Percentiles rank a stretch among this genome's conserved stretches.
These are phyloP conservation scores for Callocephalon fimbriatum DNA, from an alignment of 2,113 vertebrate genomes.

Conservation along the genomic window DNA sequence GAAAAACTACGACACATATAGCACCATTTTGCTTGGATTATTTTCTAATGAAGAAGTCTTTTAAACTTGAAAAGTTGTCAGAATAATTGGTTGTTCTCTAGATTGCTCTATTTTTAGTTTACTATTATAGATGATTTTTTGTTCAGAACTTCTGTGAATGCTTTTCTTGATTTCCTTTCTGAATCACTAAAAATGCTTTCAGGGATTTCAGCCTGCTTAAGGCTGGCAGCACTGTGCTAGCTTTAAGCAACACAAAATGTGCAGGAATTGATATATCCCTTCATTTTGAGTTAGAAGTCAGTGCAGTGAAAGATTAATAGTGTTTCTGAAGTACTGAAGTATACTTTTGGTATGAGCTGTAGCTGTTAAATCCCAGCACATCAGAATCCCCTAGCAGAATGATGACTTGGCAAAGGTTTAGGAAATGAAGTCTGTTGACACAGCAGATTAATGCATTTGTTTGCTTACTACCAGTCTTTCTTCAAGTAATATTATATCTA, in stretches of 20 bases:
- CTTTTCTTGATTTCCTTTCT: not conserved
- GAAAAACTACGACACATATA: not conserved
- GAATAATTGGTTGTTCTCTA: not conserved
- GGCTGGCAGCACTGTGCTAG: not conserved
- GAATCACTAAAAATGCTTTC: not conserved
- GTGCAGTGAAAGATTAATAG: conserved; percentile 12
- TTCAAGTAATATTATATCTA: not conserved
- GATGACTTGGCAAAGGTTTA: conserved; percentile 7
- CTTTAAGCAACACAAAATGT: not conserved
- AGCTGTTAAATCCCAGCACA: not conserved
- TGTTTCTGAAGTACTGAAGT: not conserved
- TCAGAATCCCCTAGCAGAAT: not conserved
- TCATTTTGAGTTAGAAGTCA: not conserved
- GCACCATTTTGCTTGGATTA: not conserved
- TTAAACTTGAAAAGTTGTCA: not conserved
- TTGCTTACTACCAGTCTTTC: not conserved
- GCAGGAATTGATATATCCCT: not conserved
- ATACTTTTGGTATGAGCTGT: not conserved
- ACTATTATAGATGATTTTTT: not conserved
- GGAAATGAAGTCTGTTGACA: conserved; percentile 13
- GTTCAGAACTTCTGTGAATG: not conserved
- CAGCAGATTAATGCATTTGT: conserved; percentile 13
- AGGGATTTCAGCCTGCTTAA: not conserved
- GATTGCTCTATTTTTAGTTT: not conserved
- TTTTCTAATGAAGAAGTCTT: not conserved